Evolutionary conservation across 2,888 invertebrate species (phyloP).

Genomic region (Sussaba pulchella): DNA sequence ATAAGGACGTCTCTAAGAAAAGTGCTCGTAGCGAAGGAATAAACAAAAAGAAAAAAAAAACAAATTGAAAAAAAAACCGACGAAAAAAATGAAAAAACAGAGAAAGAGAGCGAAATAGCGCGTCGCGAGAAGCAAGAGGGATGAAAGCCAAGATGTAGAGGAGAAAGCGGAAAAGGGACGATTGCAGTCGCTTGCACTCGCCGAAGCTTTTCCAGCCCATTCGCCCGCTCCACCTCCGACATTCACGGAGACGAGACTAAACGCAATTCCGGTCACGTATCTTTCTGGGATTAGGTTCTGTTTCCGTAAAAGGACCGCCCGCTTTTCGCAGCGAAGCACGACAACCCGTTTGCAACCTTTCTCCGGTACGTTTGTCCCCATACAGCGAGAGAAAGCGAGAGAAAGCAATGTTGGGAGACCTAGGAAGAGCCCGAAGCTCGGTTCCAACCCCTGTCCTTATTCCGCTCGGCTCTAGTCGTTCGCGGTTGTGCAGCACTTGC

Average conservation of each 20-base stretch:
- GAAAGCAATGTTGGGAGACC: background rate
- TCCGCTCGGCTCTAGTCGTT: conserved; percentile 43
- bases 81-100: background rate
- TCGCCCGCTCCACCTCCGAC: conserved; percentile 38
- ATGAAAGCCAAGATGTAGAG: background rate
- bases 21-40: conserved; percentile 1
- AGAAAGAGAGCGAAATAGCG: background rate
- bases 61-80: background rate
- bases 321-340: conserved; percentile 49
- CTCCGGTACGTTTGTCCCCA: conserved; percentile 17
- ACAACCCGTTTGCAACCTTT: conserved; percentile 51
- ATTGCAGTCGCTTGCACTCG: conserved; percentile 27
- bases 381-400: background rate
- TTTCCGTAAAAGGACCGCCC: conserved; percentile 73
- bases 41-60: conserved; percentile 21
- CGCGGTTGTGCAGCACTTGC: conserved; percentile 27
- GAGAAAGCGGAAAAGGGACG: conserved; percentile 8
- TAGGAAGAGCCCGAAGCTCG: conserved; percentile 12
- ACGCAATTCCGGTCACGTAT: conserved; percentile 80
- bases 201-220: conserved; percentile 52
- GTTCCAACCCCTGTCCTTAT: conserved; percentile 31
- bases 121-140: background rate
- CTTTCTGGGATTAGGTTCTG: conserved; percentile 81
- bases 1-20: conserved; percentile 22
- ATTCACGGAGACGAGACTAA: conserved; percentile 58